A percentile compares a stretch with the other conserved stretches of the same genome.
Evolutionary conservation across 2,113 vertebrate genomes (phyloP).

Genomic region (Ornithorhynchus anatinus): DNA sequence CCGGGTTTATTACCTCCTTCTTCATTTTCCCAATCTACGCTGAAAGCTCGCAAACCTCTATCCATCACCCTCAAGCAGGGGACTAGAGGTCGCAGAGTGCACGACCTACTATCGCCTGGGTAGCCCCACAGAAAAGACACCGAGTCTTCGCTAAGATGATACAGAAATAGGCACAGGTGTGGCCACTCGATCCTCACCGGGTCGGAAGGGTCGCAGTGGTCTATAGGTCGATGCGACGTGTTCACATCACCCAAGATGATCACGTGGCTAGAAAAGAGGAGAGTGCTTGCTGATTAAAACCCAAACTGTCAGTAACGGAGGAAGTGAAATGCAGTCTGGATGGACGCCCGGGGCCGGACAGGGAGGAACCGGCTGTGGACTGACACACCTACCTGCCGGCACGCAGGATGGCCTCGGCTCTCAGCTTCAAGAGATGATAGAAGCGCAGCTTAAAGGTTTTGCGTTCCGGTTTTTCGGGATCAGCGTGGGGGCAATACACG

Average conservation of each 20-base stretch:
- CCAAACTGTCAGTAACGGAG: neutral
- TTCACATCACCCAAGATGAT: conserved; percentile 89
- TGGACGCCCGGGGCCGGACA: neutral
- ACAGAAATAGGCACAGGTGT: no score
- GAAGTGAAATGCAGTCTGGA: neutral
- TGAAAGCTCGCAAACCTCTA: no score
- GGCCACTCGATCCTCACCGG: conserved; percentile 66
- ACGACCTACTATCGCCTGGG: no score
- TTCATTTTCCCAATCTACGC: no score
- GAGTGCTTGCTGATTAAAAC: neutral
- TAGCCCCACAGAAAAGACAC: no score
- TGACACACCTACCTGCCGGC: conserved; percentile 72
- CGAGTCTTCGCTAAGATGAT: no score
- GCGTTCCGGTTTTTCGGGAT: conserved; percentile 82
- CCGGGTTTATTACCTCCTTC: no score
- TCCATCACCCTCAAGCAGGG: no score
- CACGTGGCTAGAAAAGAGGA: conserved; percentile 76
- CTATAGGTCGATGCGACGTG: conserved; percentile 82
- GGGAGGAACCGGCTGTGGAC: neutral
- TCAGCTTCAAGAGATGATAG: conserved; percentile 79
- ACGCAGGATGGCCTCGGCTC: conserved; percentile 80
- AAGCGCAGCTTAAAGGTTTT: conserved; percentile 84
- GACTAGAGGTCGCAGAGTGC: no score
- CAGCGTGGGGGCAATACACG: conserved; percentile 87
- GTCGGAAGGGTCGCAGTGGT: conserved; percentile 84